Conservation (phyloP, 2,888 invertebrate species). For the Lepidochitona cinerea region DNA sequence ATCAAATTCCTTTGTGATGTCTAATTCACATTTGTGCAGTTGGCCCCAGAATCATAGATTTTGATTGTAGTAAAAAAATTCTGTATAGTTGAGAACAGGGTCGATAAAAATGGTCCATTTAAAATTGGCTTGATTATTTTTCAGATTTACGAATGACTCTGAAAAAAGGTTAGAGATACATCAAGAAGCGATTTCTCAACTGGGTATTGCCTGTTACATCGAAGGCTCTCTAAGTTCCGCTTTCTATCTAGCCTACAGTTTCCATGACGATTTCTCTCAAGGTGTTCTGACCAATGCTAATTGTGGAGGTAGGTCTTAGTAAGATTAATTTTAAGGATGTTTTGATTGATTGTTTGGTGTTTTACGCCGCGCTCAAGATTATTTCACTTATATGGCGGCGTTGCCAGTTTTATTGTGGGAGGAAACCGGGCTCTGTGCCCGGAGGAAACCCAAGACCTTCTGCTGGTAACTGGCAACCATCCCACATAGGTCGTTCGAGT, state of each 20-base stretch:
- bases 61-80: neutral
- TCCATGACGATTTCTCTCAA: constrained; percentile 51
- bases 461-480: no score
- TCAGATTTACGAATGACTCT: constrained; percentile 43
- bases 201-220: constrained; percentile 61
- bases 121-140: neutral
- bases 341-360: neutral
- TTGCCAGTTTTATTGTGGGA: no score
- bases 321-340: no score
- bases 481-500: no score
- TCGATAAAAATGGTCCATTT: neutral
- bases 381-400: no score
- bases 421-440: no score
- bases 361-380: no score
- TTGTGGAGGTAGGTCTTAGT: constrained; percentile 60
- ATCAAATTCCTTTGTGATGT: no score
- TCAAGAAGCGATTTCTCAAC: constrained; percentile 41
- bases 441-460: no score
- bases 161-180: constrained; percentile 44
- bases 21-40: no score
- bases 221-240: constrained; percentile 57
- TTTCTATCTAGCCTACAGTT: constrained; percentile 55
- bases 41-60: neutral
- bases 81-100: no score
- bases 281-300: constrained; percentile 61